Evolutionary conservation across 2,888 invertebrate species (phyloP).

Genomic region (Camponotus fellah): DNA sequence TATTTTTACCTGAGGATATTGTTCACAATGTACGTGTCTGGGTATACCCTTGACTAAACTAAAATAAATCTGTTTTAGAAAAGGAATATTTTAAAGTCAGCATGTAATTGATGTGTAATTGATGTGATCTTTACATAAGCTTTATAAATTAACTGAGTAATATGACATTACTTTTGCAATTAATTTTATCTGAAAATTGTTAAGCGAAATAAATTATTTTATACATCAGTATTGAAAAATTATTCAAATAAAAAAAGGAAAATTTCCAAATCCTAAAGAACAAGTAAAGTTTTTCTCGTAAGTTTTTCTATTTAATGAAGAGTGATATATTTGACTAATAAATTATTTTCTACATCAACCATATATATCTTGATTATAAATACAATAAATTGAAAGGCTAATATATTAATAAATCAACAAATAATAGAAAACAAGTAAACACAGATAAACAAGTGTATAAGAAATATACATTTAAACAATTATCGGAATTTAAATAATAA

Average conservation of each 20-base stretch:
- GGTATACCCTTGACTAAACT: neutral
- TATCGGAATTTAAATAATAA: neutral
- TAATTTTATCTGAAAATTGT: conserved; percentile 15
- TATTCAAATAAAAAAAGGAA: neutral
- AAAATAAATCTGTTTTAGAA: neutral
- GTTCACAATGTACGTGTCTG: too few species aligned
- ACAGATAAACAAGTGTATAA: neutral
- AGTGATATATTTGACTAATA: neutral
- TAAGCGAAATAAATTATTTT: neutral
- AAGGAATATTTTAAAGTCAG: neutral
- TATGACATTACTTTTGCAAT: neutral
- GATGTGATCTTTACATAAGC: neutral
- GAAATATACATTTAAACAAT: neutral
- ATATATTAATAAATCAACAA: neutral
- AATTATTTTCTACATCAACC: neutral
- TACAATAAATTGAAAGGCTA: neutral
- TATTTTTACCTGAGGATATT: too few species aligned
- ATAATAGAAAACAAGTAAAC: neutral
- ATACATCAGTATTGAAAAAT: neutral
- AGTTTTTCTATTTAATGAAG: neutral
- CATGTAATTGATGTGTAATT: neutral
- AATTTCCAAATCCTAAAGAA: neutral
- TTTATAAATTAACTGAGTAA: neutral
- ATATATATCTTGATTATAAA: neutral
- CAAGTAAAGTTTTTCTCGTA: neutral